These are phyloP conservation scores for Trichopoda pennipes DNA, from an alignment of 2,888 invertebrate species.

Conservation along the genomic window DNA sequence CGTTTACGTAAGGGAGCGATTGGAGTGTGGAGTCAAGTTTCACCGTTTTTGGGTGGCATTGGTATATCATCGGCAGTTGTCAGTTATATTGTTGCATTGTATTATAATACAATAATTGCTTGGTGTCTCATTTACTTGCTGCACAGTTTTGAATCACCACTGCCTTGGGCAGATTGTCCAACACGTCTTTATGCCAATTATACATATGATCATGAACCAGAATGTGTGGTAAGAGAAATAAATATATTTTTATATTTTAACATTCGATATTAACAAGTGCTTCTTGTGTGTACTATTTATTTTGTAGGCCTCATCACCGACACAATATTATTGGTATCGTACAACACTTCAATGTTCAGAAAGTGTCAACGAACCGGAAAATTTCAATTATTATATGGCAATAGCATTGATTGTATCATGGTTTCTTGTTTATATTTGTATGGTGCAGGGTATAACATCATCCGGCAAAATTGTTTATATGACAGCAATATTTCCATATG, in stretches of 20 bases:
- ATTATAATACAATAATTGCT: conserved; percentile 98
- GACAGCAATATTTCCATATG: conserved; percentile 97
- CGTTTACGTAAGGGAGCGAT: conserved; percentile 95
- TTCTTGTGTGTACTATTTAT: neutral
- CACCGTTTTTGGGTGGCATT: conserved; percentile 92
- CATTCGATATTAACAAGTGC: neutral
- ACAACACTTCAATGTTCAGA: conserved; percentile 94
- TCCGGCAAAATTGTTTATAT: conserved; percentile 98
- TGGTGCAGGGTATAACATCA: conserved; percentile 98
- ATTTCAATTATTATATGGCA: conserved; percentile 95
- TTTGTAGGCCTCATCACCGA: conserved; percentile 88
- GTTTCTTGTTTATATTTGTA: conserved; percentile 96
- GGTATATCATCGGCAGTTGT: conserved; percentile 97
- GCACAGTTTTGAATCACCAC: conserved; percentile 94
- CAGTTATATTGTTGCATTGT: conserved; percentile 96
- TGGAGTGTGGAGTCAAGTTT: conserved; percentile 95
- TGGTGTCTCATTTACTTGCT: conserved; percentile 98
- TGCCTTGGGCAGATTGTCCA: conserved; percentile 96
- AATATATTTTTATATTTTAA: neutral
- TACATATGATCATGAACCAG: conserved; percentile 89
- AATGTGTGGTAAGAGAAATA: conserved; percentile 87
- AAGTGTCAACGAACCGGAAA: conserved; percentile 91
- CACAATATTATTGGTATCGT: conserved; percentile 97
- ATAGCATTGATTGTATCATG: conserved; percentile 93
- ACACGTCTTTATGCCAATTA: conserved; percentile 90